Base-by-base conservation (phyloP, 2,797 vertebrate genomes). In the Catostomus latipinnis region DNA sequence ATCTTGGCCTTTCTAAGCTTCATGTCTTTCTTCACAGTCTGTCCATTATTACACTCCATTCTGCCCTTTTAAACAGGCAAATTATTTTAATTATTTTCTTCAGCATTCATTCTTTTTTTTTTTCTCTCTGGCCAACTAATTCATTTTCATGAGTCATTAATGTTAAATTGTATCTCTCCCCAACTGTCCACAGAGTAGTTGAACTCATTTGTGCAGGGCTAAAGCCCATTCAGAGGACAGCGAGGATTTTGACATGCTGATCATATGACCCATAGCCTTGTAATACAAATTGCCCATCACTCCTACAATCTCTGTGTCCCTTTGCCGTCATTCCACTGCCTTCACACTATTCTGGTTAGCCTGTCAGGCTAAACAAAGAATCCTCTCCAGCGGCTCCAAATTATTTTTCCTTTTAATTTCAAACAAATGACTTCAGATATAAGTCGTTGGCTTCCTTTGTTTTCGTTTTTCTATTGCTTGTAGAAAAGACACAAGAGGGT, bases 271-370 rank as follows among this genome's bases (percentile, higher is more conserved):
- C 43, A 63, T 65, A 54, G 12, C 52, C 73, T 72, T 82, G 81
- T 82, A 80, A 82, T 85, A 78, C 81, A 77, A 78, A 82, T 68
- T 80, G 73, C 80, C 56, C 72, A 80, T 82, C 83, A 77, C 57
- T 57, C 13, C 57, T 50, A 73, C 13, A 48, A 73, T 80, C 22
- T 45, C 57, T 12, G 14, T 7, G 43, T 34, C 65, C 62, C 65
- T 60, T 67, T 50, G 0, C 7, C 46, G 10, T 63, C 60, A 53
- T 76, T 56, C 63, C 71, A 70, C 74, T 9, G 46, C 72, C 66
- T 76, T 82, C 71, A n/a, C 58, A 61, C 22, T n/a, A 46, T 80
- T 80, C 75, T 71, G 18, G 66, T 78, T 45, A 18, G 43, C 48
- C n/a, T 71, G 43, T 77, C 83, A 72, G n/a, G 13, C 58, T 53